Evolutionary conservation across 2,113 vertebrate genomes (phyloP), one percentile per base, ranked within the genome.

Genomic region (Leptosomus discolor): DNA sequence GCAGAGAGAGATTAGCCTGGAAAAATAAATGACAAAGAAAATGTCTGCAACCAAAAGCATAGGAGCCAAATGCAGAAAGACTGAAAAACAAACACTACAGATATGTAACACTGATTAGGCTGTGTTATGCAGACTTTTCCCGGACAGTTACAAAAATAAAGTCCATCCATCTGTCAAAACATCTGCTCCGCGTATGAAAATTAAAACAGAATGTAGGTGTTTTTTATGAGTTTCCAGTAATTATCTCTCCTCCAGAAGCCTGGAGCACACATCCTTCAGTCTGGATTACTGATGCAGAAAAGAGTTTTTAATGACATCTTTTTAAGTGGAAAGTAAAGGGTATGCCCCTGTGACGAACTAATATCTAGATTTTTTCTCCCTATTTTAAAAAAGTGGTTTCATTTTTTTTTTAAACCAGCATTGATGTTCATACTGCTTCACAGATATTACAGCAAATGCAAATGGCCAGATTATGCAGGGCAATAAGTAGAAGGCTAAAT

Each of bases 161-260:
- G 98, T 98, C 97, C 93, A 96, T 97, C 98, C 98, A 98, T 98
- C 98, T 99, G 98, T 98, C 97, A 98, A 98, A 98, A 99, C 98
- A 98, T 98, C 98, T 98, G 98, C 85, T 98, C 95, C 1, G 48
- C 5, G 8, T 96, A 98, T 95, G 97, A 98, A 98, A 98, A 98
- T 98, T 97, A 95, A 97, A 98, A 96, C 95, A 97, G 94, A 97
- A 97, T 78, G 94, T 96, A 98, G 93, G 96, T 98, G 95, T 84
- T 46, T 97, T 98, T 97, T 97, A 98, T 94, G 96, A 97, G 93
- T 97, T 98, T 97, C 95, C 79, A 91, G 92, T 97, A 97, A 97
- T 98, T 98, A 96, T 74, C 63, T 96, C 80, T 96, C 24, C 71
- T 91, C 86, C 85, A 97, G 94, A 98, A 97, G 90, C 95, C 87